These are phyloP conservation scores for Melanostoma mellinum DNA, from an alignment of 2,888 invertebrate species.

Conservation along the genomic window DNA sequence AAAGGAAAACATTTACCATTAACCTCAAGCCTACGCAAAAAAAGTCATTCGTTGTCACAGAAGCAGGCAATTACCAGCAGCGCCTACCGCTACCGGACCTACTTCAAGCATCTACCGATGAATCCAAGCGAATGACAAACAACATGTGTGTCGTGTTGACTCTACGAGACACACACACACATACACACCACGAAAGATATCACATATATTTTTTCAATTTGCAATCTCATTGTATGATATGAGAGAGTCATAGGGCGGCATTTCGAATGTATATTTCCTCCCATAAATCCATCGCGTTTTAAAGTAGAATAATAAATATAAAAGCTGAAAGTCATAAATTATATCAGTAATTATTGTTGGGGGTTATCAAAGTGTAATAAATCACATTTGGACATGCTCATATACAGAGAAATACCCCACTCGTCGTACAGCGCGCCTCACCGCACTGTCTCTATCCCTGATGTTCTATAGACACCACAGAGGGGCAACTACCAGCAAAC, in stretches of 20 bases:
- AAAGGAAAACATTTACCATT: too few relatives aligned
- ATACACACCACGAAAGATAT: not conserved
- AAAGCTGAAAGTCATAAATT: conserved; percentile 74
- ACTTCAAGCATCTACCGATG: not conserved
- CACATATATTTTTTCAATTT: conserved; percentile 25
- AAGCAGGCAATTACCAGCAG: too few relatives aligned
- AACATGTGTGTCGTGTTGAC: conserved; percentile 11
- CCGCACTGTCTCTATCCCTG: conserved; percentile 16
- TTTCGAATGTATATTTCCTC: conserved; percentile 13
- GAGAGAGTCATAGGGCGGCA: conserved; percentile 20
- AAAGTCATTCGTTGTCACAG: too few relatives aligned
- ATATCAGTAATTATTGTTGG: conserved; percentile 75
- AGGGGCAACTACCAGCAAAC: conserved; percentile 46
- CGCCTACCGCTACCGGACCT: too few relatives aligned
- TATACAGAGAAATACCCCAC: conserved; percentile 66
- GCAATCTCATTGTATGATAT: conserved; percentile 16
- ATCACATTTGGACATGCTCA: conserved; percentile 71
- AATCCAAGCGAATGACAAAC: conserved; percentile 11
- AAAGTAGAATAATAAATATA: conserved; percentile 72
- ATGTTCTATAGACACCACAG: conserved; percentile 28
- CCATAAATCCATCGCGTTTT: conserved; percentile 69
- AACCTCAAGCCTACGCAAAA: too few relatives aligned
- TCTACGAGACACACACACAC: not conserved
- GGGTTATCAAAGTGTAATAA: conserved; percentile 75
- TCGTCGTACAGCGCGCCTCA: conserved; percentile 26